Percentiles rank a stretch among this genome's conserved stretches.
Evolutionary conservation across 1,140 invertebrate species (phyloP).

Genomic region (Venturia canescens): DNA sequence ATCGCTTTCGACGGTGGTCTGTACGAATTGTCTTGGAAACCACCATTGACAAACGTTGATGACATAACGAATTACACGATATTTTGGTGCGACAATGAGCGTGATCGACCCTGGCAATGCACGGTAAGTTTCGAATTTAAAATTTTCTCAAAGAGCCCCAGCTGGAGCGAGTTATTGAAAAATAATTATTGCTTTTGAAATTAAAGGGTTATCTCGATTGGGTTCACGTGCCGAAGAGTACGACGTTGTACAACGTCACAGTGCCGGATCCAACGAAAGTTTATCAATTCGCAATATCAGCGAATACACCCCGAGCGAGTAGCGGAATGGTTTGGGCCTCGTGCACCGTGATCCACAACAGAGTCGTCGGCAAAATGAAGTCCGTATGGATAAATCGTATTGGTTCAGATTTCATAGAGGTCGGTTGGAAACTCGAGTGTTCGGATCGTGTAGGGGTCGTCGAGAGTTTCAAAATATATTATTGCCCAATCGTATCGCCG

Average conservation of each 20-base stretch:
- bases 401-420: slow-evolving; percentile 79
- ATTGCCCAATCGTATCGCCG: slow-evolving; percentile 81
- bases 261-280: slow-evolving; percentile 74
- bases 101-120: slow-evolving; percentile 80
- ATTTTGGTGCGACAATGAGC: slow-evolving; percentile 83
- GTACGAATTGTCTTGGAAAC: slow-evolving; percentile 85
- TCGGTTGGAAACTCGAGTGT: slow-evolving; percentile 85
- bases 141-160: background rate
- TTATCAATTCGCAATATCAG: slow-evolving; percentile 85
- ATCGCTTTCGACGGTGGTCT: slow-evolving; percentile 81
- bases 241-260: slow-evolving; percentile 76
- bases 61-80: slow-evolving; percentile 82
- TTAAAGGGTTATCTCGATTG: slow-evolving; percentile 79
- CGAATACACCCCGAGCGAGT: slow-evolving; percentile 80
- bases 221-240: slow-evolving; percentile 75
- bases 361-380: slow-evolving; percentile 82
- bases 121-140: slow-evolving; percentile 70
- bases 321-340: slow-evolving; percentile 88
- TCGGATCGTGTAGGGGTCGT: slow-evolving; percentile 82
- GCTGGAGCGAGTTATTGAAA: background rate
- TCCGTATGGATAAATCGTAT: slow-evolving; percentile 80
- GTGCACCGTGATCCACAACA: slow-evolving; percentile 85
- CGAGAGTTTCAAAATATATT: slow-evolving; percentile 82
- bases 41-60: slow-evolving; percentile 64
- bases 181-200: slow-evolving; percentile 30